Conservation (phyloP, 92 coral and sea anemone species). For the Desmophyllum pertusum region DNA sequence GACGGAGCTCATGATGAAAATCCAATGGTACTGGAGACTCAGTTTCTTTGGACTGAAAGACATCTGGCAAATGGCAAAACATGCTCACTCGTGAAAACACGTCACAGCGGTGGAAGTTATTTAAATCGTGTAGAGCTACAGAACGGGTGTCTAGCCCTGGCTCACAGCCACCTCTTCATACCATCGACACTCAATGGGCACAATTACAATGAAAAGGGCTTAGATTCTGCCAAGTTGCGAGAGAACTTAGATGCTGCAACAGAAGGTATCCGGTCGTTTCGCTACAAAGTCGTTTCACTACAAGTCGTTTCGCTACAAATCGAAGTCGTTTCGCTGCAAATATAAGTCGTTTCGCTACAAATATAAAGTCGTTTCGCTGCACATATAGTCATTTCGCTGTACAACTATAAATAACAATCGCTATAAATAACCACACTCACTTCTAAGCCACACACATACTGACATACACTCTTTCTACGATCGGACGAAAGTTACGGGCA, state of each 20-base stretch:
- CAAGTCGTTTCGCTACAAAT: too few relatives aligned
- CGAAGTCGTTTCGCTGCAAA: too few relatives aligned
- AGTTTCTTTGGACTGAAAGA: slow-evolving; percentile 59
- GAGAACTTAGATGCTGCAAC: slow-evolving; percentile 51
- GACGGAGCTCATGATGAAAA: slow-evolving; percentile 46
- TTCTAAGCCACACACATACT: too few relatives aligned
- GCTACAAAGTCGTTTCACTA: too few relatives aligned
- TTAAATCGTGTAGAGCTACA: slow-evolving; percentile 42
- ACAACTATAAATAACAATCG: too few relatives aligned
- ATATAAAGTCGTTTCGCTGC: too few relatives aligned
- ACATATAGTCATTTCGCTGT: too few relatives aligned
- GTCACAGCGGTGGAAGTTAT: slow-evolving; percentile 62
- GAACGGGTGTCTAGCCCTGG: slow-evolving; percentile 49
- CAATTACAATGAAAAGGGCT: slow-evolving; percentile 29
- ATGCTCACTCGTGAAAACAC: slow-evolving; percentile 44
- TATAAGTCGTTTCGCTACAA: too few relatives aligned
- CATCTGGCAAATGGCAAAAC: slow-evolving; percentile 9
- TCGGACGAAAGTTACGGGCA: too few relatives aligned
- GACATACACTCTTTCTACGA: too few relatives aligned
- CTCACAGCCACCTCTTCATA: slow-evolving; percentile 43
- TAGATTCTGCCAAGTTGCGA: slow-evolving; percentile 21
- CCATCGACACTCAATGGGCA: slow-evolving; percentile 50
- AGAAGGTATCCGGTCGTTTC: too few relatives aligned
- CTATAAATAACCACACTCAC: too few relatives aligned
- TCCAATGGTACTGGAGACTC: slow-evolving; percentile 30